phyloP scores from a whole-genome alignment of 2,113 vertebrate species.

The Tachuris rubrigastra region DNA sequence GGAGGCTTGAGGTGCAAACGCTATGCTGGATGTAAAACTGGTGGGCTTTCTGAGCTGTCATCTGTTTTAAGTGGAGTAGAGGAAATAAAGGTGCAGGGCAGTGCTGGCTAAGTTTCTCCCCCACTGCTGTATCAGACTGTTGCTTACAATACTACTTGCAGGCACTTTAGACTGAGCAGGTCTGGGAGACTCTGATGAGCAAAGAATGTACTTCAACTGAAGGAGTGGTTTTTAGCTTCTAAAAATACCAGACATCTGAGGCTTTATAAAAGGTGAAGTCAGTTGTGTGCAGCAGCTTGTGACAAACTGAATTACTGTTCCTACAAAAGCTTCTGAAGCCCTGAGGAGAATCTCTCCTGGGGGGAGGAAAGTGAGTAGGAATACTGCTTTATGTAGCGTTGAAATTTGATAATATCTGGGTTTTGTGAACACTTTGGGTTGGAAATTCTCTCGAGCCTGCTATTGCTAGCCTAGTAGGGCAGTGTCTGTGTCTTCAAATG shows the following conservation, averaged over 20 bases:
- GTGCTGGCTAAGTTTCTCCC: background rate
- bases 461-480: background rate
- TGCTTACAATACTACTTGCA: background rate
- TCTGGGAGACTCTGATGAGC: background rate
- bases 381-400: background rate
- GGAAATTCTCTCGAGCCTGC: background rate
- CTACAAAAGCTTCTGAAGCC: background rate
- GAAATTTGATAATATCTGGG: background rate
- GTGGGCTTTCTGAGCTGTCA: background rate
- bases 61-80: background rate
- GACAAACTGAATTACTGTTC: background rate
- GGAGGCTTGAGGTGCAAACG: background rate
- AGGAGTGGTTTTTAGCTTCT: background rate
- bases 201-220: background rate
- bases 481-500: background rate
- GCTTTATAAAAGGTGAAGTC: background rate
- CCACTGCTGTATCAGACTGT: background rate
- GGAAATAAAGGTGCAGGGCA: background rate
- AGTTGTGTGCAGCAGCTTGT: background rate
- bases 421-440: background rate
- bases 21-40: background rate
- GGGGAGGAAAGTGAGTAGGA: background rate
- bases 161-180: background rate
- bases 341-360: background rate
- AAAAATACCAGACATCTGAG: background rate